Conservation (phyloP, 2,888 invertebrate species). For the Xestia ashworthii region DNA sequence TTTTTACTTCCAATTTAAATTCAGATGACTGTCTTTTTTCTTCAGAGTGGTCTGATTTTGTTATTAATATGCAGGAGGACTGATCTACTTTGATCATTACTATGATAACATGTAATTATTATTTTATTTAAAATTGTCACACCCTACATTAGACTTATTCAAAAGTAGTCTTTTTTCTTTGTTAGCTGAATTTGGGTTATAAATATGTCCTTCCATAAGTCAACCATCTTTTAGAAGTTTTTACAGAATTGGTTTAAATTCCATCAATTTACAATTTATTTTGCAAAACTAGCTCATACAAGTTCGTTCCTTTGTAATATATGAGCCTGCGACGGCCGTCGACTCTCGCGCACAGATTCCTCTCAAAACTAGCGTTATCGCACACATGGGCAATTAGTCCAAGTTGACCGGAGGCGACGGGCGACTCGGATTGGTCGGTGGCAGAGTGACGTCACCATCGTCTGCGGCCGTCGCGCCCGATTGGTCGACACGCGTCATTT, state of each 20-base stretch:
- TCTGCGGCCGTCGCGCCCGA: conserved; percentile 89
- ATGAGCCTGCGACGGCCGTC: conserved; percentile 70
- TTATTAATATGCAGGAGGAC: neutral
- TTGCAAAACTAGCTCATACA: conserved; percentile 13
- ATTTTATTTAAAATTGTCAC: conserved; percentile 1
- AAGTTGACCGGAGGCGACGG: conserved; percentile 90
- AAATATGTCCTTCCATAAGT: conserved; percentile 14
- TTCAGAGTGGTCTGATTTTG: conserved; percentile 9
- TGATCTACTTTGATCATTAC: neutral
- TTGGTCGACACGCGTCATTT: conserved; percentile 91
- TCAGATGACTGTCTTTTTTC: conserved; percentile 38
- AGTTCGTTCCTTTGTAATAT: conserved; percentile 56
- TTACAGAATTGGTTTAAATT: conserved; percentile 18
- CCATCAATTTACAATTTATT: conserved; percentile 6
- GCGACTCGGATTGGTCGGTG: conserved; percentile 85
- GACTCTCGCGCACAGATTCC: conserved; percentile 86
- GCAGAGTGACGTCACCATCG: conserved; percentile 87
- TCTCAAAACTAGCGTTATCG: conserved; percentile 87
- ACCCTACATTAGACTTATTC: conserved; percentile 5
- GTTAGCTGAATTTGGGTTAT: conserved; percentile 8
- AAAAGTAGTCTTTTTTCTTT: conserved; percentile 6
- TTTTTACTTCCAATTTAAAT: conserved; percentile 45
- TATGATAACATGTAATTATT: neutral
- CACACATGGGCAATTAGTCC: conserved; percentile 91
- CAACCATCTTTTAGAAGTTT: neutral